Evolutionary conservation across 2,888 invertebrate species (phyloP), one percentile per base, ranked within the genome.

Genomic region (Andricus curvator): DNA sequence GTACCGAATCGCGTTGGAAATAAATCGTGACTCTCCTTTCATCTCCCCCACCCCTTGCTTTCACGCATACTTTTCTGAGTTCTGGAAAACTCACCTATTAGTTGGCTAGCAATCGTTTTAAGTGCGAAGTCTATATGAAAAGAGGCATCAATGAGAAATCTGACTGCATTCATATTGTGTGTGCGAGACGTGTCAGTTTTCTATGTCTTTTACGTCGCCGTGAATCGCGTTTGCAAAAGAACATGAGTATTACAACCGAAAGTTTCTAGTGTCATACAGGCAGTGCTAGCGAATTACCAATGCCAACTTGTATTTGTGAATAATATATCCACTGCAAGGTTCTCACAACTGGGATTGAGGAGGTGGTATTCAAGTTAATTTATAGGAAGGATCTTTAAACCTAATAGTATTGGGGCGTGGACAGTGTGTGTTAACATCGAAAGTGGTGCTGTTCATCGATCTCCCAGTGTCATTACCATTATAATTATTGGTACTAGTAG

Each of bases 101-200:
- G 20, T 51, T 51, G 22, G 29, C 15, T 48, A 51, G 48, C 48
- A 29, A 51, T 70, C 20, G 33, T 48, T 8, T 29, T 13, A 37
- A 48, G 13, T 37, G 48, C 70, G 4, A 51, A 74, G 66, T 68
- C 80, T 83, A 78, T 80, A 83, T 83, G 83, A 83, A 83, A 83
- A 83, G 78, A 77, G 83, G 82, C 20, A 77, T 78, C 44, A 83
- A 83, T 77, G 82, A 83, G 68, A 82, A 83, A 77, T 51, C 51
- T 56, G 44, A 33, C 29, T 78, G 17, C 17, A 65, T 22, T 67
- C 25, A 33, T 60, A 41, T 68, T 33, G 22, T 62, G 48, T 67
- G 65, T 51, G 51, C 66, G 51, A 65, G 33, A 48, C 37, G 25
- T 56, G n/a, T n/a, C 56, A 60, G n/a, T n/a, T 56, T 51, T 41